Percentiles rank a stretch among this genome's conserved stretches.
Conservation (phyloP, 2,797 vertebrate genomes). For the Pangasius macronema region DNA sequence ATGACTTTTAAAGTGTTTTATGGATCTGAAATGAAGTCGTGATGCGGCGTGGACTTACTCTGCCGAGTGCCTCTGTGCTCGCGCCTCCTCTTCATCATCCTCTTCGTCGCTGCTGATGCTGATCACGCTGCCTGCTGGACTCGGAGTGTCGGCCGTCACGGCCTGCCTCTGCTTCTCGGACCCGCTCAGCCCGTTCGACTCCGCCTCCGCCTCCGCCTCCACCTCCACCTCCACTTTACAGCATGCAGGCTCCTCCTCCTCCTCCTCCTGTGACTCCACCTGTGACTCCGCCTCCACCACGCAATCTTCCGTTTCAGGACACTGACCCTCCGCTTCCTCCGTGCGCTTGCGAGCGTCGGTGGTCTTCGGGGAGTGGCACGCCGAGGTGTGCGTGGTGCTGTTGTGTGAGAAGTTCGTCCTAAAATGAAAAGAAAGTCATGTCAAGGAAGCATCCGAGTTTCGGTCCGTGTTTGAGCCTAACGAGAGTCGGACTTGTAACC, state of each 20-base stretch:
- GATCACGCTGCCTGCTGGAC: slow-evolving; percentile 91
- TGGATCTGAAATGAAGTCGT: background rate
- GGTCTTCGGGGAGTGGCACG: slow-evolving; percentile 92
- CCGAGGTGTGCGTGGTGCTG: slow-evolving; percentile 85
- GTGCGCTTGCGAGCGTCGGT: slow-evolving; percentile 83
- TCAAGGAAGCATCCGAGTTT: background rate
- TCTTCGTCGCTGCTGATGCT: slow-evolving; percentile 95
- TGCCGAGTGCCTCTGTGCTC: slow-evolving; percentile 78
- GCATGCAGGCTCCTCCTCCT: slow-evolving; percentile 67
- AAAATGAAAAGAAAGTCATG: slow-evolving; percentile 47
- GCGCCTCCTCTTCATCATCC: slow-evolving; percentile 76
- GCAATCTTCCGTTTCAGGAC: slow-evolving; percentile 69
- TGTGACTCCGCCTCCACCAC: slow-evolving; percentile 74
- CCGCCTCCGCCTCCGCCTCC: slow-evolving; percentile 78
- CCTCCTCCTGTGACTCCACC: slow-evolving; percentile 48
- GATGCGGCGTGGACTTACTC: slow-evolving; percentile 71
- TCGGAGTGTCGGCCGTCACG: slow-evolving; percentile 84
- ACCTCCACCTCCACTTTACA: slow-evolving; percentile 79
- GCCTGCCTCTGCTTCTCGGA: slow-evolving; percentile 84
- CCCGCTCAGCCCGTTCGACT: slow-evolving; percentile 71
- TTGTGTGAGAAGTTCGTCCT: slow-evolving; percentile 87
- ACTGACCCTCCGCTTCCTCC: slow-evolving; percentile 76
- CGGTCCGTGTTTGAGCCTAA: rapidly evolving
- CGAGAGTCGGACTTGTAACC: no score
- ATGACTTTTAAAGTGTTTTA: background rate